phyloP scores from a whole-genome alignment of 1,140 invertebrate genomes.

The Homalodisca vitripennis region DNA sequence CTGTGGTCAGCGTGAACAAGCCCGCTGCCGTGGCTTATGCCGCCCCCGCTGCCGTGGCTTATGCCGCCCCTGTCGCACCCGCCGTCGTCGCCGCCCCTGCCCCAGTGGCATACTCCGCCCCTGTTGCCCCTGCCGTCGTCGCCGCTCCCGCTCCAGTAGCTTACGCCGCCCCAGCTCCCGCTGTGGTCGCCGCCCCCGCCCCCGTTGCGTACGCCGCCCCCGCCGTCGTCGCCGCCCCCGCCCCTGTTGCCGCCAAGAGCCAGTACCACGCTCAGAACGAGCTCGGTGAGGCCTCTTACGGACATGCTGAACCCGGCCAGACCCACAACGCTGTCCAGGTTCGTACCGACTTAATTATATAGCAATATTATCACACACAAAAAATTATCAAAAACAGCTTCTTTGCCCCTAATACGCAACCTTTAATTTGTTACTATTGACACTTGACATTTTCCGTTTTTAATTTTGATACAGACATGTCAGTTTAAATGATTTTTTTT shows the following conservation, averaged over 20 bases:
- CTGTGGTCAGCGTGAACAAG: slow-evolving; percentile 38
- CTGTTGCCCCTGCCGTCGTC: slow-evolving; percentile 27
- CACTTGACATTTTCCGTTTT: too few species aligned
- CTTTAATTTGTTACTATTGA: too few species aligned
- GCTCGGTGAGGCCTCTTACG: slow-evolving; percentile 56
- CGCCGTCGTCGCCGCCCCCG: slow-evolving; percentile 39
- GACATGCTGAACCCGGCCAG: slow-evolving; percentile 56
- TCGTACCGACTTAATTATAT: slow-evolving; percentile 5
- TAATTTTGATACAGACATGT: too few species aligned
- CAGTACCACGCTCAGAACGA: slow-evolving; percentile 59
- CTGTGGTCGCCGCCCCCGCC: slow-evolving; percentile 32
- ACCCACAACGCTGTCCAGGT: slow-evolving; percentile 53
- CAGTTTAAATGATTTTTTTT: too few species aligned
- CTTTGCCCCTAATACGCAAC: too few species aligned
- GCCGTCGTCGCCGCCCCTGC: slow-evolving; percentile 41
- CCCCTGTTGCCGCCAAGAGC: slow-evolving; percentile 42
- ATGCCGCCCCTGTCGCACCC: slow-evolving; percentile 36
- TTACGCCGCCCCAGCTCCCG: slow-evolving; percentile 29
- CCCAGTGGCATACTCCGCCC: slow-evolving; percentile 37
- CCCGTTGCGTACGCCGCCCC: slow-evolving; percentile 29
- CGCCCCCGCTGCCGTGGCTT: slow-evolving; percentile 18
- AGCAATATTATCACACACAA: too few species aligned
- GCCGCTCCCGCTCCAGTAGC: slow-evolving; percentile 28
- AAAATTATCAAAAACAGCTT: too few species aligned
- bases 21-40: slow-evolving; percentile 44